Percentiles rank a stretch among this genome's conserved stretches.
These are phyloP conservation scores for Chaitophorus viminalis DNA, from an alignment of 2,888 invertebrate genomes.

Conservation along the genomic window DNA sequence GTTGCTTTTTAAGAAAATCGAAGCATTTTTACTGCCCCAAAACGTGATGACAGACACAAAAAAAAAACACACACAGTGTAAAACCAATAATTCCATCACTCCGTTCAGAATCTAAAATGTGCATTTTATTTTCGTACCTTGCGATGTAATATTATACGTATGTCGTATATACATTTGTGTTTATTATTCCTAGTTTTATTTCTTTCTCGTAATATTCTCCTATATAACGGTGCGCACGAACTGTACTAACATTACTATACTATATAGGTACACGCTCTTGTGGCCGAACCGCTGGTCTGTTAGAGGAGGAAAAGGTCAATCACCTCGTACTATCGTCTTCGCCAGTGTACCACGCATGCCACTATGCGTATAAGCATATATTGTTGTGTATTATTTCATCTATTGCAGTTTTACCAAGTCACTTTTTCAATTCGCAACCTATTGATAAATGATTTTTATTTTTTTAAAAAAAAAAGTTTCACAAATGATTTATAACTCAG, in stretches of 20 bases:
- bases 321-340: conserved; percentile 34
- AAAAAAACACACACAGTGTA: no score
- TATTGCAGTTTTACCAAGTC: not conserved
- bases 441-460: not conserved
- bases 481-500: not conserved
- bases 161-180: not conserved
- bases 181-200: not conserved
- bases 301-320: conserved; percentile 23
- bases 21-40: no score
- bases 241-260: not conserved
- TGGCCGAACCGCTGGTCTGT: not conserved
- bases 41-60: no score
- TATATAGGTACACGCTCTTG: no score
- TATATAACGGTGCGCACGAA: not conserved
- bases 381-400: not conserved
- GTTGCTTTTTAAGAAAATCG: no score
- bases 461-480: not conserved
- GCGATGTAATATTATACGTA: not conserved
- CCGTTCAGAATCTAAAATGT: no score
- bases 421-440: not conserved
- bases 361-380: not conserved
- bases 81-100: no score
- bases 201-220: not conserved
- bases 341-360: conserved; percentile 32
- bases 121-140: not conserved